Conservation (phyloP, 2,113 vertebrate species). For the Choloepus hoffmanni region DNA sequence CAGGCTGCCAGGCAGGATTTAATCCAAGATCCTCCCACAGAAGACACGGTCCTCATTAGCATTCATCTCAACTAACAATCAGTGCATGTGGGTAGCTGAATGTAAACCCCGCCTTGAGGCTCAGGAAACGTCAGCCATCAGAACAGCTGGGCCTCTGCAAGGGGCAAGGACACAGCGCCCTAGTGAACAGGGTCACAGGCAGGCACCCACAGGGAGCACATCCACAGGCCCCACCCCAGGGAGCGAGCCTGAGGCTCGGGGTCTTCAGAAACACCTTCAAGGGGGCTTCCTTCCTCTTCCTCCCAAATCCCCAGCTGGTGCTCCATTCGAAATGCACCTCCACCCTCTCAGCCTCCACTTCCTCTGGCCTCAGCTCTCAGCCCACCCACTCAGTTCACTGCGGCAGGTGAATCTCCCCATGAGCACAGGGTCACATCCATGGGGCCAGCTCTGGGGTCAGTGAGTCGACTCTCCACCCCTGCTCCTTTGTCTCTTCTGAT, state of each 20-base stretch:
- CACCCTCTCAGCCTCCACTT: background rate
- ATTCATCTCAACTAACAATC: constrained; percentile 78
- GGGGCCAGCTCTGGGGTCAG: background rate
- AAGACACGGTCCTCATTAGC: constrained; percentile 76
- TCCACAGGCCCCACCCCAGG: background rate
- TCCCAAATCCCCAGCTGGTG: too few relatives aligned
- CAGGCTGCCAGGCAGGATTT: constrained; percentile 53
- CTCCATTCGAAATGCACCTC: background rate
- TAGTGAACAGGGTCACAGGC: background rate
- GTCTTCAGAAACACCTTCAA: background rate
- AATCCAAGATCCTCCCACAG: constrained; percentile 66
- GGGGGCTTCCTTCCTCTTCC: background rate
- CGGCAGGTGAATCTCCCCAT: background rate
- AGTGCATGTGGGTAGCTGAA: constrained; percentile 56
- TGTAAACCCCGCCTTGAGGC: constrained; percentile 63
- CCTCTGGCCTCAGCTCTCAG: too few relatives aligned
- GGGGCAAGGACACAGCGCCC: background rate
- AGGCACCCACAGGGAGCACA: background rate
- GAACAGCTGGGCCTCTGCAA: background rate
- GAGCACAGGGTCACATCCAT: background rate
- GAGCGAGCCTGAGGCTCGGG: background rate
- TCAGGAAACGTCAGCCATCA: constrained; percentile 55
- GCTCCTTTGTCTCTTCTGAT: background rate
- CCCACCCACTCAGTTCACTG: too few relatives aligned
- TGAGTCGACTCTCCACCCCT: background rate